Evolutionary conservation across 2,888 invertebrate species (phyloP).

Genomic region (Thera obeliscata): DNA sequence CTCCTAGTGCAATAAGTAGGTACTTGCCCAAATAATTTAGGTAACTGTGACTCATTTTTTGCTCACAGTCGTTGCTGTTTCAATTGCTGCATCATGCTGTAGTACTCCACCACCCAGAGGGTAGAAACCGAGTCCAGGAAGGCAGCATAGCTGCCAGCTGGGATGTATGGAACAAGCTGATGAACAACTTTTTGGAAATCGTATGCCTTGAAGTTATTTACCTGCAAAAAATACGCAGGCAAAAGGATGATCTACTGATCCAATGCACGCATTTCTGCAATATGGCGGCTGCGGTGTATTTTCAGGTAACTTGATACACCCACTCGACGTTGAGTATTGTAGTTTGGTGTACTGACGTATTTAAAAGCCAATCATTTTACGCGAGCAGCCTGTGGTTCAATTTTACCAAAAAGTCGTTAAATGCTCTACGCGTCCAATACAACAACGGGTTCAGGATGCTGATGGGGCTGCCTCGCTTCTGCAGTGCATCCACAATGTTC

Average conservation of each 20-base stretch:
- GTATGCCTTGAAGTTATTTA: constrained; percentile 64
- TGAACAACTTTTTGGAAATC: constrained; percentile 69
- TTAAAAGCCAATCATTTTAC: too few species aligned
- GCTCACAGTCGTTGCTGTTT: constrained; percentile 63
- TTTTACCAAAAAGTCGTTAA: too few species aligned
- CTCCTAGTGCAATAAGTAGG: too few species aligned
- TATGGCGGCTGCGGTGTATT: constrained; percentile 68
- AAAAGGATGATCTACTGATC: constrained; percentile 50
- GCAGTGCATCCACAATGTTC: too few species aligned
- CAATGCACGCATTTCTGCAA: constrained; percentile 56
- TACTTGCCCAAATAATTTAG: not conserved
- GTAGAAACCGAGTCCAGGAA: constrained; percentile 54
- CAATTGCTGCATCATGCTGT: constrained; percentile 63
- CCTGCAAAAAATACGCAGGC: constrained; percentile 62
- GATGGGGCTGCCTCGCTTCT: too few species aligned
- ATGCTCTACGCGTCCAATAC: too few species aligned
- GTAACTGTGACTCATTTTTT: not conserved
- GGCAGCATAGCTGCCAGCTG: constrained; percentile 68
- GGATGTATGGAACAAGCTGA: constrained; percentile 67
- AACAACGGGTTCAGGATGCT: too few species aligned
- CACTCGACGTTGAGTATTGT: not conserved
- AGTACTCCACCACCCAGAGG: constrained; percentile 70
- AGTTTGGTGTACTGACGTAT: not conserved
- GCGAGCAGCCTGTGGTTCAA: too few species aligned
- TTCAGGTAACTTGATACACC: constrained; percentile 57